Base-by-base conservation (phyloP, 2,113 vertebrate genomes). In the Gambusia holbrooki region DNA sequence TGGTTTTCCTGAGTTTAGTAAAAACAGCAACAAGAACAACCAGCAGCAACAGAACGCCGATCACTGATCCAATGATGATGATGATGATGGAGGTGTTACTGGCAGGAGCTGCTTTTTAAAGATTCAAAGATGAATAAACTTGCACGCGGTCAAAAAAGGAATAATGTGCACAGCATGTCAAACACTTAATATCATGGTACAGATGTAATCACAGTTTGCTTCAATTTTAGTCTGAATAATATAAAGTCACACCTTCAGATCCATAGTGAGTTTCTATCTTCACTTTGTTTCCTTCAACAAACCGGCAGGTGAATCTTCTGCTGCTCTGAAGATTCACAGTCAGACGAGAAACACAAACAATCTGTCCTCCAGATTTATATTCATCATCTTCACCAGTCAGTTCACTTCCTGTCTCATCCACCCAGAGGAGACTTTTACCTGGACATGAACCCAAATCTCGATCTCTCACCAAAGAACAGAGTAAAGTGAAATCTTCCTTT, bases 401-500 rank as follows among this genome's bases (percentile, higher is more conserved):
- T 8, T 3, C 12, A 25, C 17, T 2, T 64, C 66, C 71, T 22
- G 30, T 29, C 7, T 87, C 71, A 15, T 87, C 7, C 72, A 81
- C 0, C 83, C 89, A 90, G 17, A 1, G 64, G 69, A 87, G 0
- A 0, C 13, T 58, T 1, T 66, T 27, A 25, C 40, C 64, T 17
- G 35, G 64, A 66, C 64, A 66, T 14, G 11, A 1, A 40, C 0
- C 0, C 0, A 0, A 0, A 0, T 0, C 0, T 0, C 0, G 0
- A n/a, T 9, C 7, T 66, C 5, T 75, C 1, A 3, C 0, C 79
- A 89, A 25, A 27, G 74, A 73, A 66, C 89, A 30, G 29, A 2
- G 2, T 30, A 30, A 30, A 3, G 29, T 30, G 2, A 30, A 2
- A 2, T 30, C 29, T 30, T 30, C 75, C 5, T 0, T 27, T 10